Percentiles rank a stretch among this genome's conserved stretches.
These are phyloP conservation scores for Syrrhaptes paradoxus DNA, from an alignment of 2,113 vertebrate species.

Conservation along the genomic window DNA sequence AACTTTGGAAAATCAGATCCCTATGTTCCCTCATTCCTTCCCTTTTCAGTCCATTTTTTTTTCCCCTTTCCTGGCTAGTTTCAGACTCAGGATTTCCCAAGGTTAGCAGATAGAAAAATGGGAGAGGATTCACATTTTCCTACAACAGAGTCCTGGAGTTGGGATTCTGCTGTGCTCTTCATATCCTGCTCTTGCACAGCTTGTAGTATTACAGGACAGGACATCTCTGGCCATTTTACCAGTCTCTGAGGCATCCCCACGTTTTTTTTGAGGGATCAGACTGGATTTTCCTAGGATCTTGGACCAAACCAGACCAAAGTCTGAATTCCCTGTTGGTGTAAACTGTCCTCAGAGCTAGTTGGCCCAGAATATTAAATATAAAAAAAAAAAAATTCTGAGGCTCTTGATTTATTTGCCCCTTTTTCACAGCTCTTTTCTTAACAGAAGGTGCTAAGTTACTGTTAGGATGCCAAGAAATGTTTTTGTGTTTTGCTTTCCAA, in stretches of 20 bases:
- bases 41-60: not conserved
- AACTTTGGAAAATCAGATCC: not conserved
- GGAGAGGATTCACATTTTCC: not conserved
- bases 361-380: not conserved
- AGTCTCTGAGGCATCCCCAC: not conserved
- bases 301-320: not conserved
- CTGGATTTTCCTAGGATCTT: not conserved
- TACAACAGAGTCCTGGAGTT: not conserved
- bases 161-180: not conserved
- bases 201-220: not conserved
- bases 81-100: not conserved
- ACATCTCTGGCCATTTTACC: not conserved
- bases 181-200: not conserved
- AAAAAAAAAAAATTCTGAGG: not conserved
- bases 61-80: not conserved
- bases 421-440: not conserved
- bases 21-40: not conserved
- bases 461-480: slow-evolving; percentile 25
- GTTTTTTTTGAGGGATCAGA: not conserved
- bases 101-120: not conserved
- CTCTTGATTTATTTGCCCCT: not conserved
- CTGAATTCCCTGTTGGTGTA: not conserved
- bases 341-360: not conserved
- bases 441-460: not conserved
- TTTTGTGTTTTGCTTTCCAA: not conserved